Conservation (phyloP, 2,113 vertebrate genomes). For the Grantiella picta region DNA sequence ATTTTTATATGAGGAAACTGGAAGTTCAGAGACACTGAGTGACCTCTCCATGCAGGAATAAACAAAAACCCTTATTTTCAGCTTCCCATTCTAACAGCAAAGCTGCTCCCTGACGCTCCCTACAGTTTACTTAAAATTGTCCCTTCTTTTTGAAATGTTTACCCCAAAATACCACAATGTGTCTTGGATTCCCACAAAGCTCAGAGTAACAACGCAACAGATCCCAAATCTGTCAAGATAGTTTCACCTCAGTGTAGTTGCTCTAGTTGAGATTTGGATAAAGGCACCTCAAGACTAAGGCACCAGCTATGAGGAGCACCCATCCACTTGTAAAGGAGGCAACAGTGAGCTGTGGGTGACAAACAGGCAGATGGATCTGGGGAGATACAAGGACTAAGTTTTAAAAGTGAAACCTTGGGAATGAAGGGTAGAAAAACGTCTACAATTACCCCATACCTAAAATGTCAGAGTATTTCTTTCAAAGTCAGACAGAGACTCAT, state of each 20-base stretch:
- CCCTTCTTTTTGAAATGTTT: conserved; percentile 6
- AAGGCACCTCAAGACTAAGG: background rate
- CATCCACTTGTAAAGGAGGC: background rate
- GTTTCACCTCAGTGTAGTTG: background rate
- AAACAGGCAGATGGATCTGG: background rate
- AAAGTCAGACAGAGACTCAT: background rate
- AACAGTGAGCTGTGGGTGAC: background rate
- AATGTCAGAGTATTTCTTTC: background rate
- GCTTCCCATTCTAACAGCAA: conserved; percentile 1
- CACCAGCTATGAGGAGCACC: accelerated
- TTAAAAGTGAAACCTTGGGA: background rate
- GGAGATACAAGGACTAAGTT: background rate
- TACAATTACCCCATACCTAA: background rate
- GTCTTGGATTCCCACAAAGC: background rate
- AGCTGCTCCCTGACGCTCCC: background rate
- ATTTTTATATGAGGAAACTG: conserved; percentile 20
- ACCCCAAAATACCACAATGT: background rate
- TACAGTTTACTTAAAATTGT: background rate
- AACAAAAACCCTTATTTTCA: conserved; percentile 40
- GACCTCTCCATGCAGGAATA: background rate
- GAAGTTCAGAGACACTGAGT: conserved; percentile 20
- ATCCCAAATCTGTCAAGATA: background rate
- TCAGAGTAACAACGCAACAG: background rate
- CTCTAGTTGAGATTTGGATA: background rate
- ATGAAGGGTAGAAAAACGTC: background rate